Conservation (phyloP, 1,140 invertebrate genomes). For the Brachionus rotundiformis region DNA sequence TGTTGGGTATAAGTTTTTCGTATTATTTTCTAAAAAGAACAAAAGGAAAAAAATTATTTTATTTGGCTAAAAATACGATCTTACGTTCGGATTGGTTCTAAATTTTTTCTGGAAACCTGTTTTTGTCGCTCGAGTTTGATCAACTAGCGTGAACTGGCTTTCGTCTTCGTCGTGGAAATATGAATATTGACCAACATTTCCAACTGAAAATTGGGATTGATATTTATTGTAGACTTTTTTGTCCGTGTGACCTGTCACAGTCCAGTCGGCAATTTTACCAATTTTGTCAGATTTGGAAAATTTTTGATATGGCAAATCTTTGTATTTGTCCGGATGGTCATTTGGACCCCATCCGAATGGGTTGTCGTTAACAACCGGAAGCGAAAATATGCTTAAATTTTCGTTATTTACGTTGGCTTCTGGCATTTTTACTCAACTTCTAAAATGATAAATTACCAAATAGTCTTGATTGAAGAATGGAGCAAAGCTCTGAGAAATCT, state of each 20-base stretch:
- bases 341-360: slow-evolving; percentile 90
- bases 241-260: slow-evolving; percentile 87
- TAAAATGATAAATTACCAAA: neutral
- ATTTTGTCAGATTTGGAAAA: slow-evolving; percentile 94
- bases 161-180: slow-evolving; percentile 98
- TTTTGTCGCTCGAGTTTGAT: slow-evolving; percentile 26
- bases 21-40: neutral
- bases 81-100: slow-evolving; percentile 43
- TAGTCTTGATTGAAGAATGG: neutral
- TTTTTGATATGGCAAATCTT: slow-evolving; percentile 96
- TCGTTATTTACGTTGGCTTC: neutral
- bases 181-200: slow-evolving; percentile 85
- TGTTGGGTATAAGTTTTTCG: slow-evolving; percentile 11
- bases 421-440: neutral
- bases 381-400: slow-evolving; percentile 20
- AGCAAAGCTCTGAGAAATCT: neutral
- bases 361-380: slow-evolving; percentile 76
- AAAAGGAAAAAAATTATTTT: neutral
- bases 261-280: slow-evolving; percentile 97
- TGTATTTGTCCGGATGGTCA: slow-evolving; percentile 88
- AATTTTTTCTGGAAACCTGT: slow-evolving; percentile 45
- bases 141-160: slow-evolving; percentile 75
- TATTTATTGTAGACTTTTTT: slow-evolving; percentile 94
- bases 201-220: slow-evolving; percentile 82
- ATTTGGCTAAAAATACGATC: neutral